Percentiles rank a stretch among this genome's conserved stretches.
phyloP scores from a whole-genome alignment of 2,888 invertebrate genomes.

The Mythimna ferrago region DNA sequence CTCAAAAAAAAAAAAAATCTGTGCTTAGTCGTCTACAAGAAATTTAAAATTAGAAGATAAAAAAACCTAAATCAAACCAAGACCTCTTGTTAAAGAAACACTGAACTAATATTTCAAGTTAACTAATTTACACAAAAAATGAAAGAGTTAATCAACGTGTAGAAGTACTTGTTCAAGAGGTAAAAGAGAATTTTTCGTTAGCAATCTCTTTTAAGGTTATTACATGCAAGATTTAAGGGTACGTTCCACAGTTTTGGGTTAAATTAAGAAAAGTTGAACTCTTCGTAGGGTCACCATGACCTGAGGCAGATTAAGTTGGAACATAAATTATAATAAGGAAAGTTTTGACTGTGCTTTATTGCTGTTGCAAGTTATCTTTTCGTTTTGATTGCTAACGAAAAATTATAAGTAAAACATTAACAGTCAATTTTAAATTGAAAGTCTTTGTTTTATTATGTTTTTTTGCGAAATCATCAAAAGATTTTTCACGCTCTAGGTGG shows the following conservation, averaged over 20 bases:
- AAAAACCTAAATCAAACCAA: conserved; percentile 5
- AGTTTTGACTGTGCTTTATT: conserved; percentile 2
- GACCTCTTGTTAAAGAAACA: conserved; percentile 16
- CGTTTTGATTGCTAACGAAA: neutral
- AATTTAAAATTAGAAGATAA: neutral
- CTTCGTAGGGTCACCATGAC: conserved; percentile 44
- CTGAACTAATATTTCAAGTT: conserved; percentile 53
- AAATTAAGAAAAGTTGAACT: conserved; percentile 69
- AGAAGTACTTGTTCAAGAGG: conserved; percentile 48
- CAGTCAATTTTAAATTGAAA: neutral
- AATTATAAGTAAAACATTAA: neutral
- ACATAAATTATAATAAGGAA: conserved; percentile 21
- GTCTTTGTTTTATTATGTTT: neutral
- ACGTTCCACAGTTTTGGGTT: conserved; percentile 67
- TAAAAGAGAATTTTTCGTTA: conserved; percentile 50
- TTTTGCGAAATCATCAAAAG: neutral
- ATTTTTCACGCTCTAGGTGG: too few relatives aligned
- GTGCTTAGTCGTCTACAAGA: neutral
- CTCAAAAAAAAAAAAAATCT: neutral
- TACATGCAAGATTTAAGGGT: conserved; percentile 69
- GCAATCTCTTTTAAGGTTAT: conserved; percentile 51
- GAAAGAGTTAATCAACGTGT: conserved; percentile 64
- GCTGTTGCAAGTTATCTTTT: neutral
- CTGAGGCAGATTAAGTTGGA: conserved; percentile 2
- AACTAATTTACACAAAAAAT: conserved; percentile 61